phyloP scores from a whole-genome alignment of 2,797 vertebrate species.

The Echiichthys vipera region DNA sequence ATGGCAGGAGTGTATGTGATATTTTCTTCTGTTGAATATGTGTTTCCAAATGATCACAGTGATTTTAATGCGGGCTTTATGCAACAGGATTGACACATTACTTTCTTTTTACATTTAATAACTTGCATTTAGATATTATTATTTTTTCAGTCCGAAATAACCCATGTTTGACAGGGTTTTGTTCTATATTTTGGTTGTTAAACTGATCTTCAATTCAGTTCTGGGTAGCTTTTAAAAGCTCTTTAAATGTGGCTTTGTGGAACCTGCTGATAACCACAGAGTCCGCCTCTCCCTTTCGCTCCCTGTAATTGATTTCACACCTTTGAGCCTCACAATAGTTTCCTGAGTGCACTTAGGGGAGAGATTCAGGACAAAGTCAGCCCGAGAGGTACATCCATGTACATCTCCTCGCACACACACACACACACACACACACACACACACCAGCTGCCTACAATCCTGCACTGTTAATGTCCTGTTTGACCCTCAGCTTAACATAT shows the following conservation, averaged over 20 bases:
- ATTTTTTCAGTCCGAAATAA: neutral
- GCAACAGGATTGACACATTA: neutral
- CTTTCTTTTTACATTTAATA: slow-evolving; percentile 5
- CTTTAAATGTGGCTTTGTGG: slow-evolving; percentile 35
- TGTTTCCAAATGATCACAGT: neutral
- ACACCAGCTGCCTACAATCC: slow-evolving; percentile 19
- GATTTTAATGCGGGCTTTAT: neutral
- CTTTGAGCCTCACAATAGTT: slow-evolving; percentile 60
- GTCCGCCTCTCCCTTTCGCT: slow-evolving; percentile 24
- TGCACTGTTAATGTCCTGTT: slow-evolving; percentile 47
- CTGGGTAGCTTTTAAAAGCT: slow-evolving; percentile 38
- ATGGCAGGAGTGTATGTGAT: neutral
- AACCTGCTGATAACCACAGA: slow-evolving; percentile 38
- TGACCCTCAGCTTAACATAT: slow-evolving; percentile 70
- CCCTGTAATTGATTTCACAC: slow-evolving; percentile 65
- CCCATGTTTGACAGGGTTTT: neutral
- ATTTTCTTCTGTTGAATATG: neutral
- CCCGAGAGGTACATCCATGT: slow-evolving; percentile 35
- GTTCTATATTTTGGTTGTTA: slow-evolving; percentile 22
- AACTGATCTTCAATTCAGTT: slow-evolving; percentile 40
- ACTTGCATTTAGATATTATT: neutral
- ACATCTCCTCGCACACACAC: slow-evolving; percentile 11
- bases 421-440: too few species aligned
- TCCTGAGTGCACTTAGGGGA: slow-evolving; percentile 68
- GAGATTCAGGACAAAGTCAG: slow-evolving; percentile 64